Evolutionary conservation across 2,888 invertebrate genomes (phyloP).

Genomic region (Aleiodes testaceus): DNA sequence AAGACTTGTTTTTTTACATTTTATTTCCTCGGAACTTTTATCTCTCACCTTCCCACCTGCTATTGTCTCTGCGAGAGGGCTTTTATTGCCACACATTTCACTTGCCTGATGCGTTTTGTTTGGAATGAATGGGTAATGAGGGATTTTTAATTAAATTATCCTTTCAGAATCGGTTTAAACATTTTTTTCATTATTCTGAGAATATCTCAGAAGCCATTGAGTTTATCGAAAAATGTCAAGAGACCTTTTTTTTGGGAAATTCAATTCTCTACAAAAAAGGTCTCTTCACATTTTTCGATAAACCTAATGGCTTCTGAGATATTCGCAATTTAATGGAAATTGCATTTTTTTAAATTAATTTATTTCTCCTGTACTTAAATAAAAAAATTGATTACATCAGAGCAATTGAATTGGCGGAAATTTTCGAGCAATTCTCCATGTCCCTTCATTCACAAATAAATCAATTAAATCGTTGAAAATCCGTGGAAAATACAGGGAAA

Average conservation of each 20-base stretch:
- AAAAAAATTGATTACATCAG: not conserved
- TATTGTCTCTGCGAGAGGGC: not conserved
- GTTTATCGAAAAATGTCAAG: too few relatives aligned
- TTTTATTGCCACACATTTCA: not conserved
- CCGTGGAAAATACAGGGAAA: not conserved
- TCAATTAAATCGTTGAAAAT: slow-evolving; percentile 13
- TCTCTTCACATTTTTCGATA: too few relatives aligned
- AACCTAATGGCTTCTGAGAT: too few relatives aligned
- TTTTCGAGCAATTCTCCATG: not conserved
- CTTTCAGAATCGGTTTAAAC: too few relatives aligned
- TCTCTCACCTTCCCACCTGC: not conserved
- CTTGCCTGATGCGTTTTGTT: not conserved
- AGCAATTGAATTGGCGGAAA: not conserved
- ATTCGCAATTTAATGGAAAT: too few relatives aligned
- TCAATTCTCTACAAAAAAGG: too few relatives aligned
- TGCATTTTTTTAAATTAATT: too few relatives aligned
- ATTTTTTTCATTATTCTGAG: too few relatives aligned
- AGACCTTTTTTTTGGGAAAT: too few relatives aligned
- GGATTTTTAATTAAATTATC: not conserved
- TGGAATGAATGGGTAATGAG: too few relatives aligned
- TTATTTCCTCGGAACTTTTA: not conserved
- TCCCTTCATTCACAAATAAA: slow-evolving; percentile 4
- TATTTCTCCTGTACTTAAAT: not conserved
- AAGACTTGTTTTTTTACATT: not conserved
- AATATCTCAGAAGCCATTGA: too few relatives aligned